A percentile compares a stretch with the other conserved stretches of the same genome.
These are phyloP conservation scores for Phoenicopterus ruber DNA, from an alignment of 2,113 vertebrate species.

Conservation along the genomic window DNA sequence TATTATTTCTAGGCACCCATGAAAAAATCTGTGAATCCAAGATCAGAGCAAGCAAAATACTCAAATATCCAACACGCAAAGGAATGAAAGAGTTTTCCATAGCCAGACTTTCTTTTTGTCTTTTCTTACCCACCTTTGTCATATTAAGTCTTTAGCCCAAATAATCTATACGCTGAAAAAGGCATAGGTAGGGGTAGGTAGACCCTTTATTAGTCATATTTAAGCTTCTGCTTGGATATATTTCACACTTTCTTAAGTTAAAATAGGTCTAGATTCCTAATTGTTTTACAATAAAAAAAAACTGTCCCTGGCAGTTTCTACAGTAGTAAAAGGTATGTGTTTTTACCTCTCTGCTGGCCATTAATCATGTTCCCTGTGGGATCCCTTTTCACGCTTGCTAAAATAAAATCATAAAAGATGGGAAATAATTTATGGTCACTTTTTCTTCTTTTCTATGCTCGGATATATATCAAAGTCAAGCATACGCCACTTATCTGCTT, in stretches of 20 bases:
- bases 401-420: background rate
- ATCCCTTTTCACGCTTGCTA: background rate
- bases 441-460: background rate
- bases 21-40: background rate
- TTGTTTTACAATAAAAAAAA: background rate
- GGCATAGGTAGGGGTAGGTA: background rate
- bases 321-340: background rate
- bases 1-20: background rate
- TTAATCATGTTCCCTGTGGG: background rate
- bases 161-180: background rate
- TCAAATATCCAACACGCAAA: background rate
- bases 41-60: background rate
- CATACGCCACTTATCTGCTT: background rate
- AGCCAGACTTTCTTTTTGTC: background rate
- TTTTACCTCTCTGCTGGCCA: background rate
- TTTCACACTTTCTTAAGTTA: background rate
- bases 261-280: background rate
- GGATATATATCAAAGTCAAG: background rate
- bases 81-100: background rate
- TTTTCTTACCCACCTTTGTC: background rate
- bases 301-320: background rate
- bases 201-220: background rate
- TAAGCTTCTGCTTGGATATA: background rate
- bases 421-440: background rate
- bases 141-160: background rate